Percentiles rank a stretch among this genome's conserved stretches.
These are phyloP conservation scores for Sebastes nivosus DNA, from an alignment of 2,797 vertebrate genomes.

Conservation along the genomic window DNA sequence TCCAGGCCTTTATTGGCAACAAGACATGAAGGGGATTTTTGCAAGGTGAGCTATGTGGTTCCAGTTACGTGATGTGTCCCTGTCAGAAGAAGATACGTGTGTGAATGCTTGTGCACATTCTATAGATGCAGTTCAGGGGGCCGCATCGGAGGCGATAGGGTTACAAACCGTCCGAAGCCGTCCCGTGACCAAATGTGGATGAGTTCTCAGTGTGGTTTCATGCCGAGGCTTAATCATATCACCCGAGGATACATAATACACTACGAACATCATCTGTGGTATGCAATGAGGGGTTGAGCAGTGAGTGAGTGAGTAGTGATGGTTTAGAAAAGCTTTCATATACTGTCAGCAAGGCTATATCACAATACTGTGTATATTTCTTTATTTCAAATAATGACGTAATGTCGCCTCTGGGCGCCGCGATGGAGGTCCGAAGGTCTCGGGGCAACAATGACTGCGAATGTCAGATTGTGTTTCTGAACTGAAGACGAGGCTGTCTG, in stretches of 20 bases:
- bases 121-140: conserved; percentile 7
- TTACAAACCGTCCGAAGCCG: conserved; percentile 40
- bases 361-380: not conserved
- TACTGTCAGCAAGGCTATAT: not conserved
- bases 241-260: conserved; percentile 39
- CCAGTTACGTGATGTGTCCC: not conserved
- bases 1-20: conserved; percentile 20
- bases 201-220: conserved; percentile 34
- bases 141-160: conserved; percentile 15
- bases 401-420: not conserved
- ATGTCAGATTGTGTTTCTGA: conserved; percentile 37
- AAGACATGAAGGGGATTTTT: conserved; percentile 32
- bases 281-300: conserved; percentile 4
- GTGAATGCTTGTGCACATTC: conserved; percentile 34
- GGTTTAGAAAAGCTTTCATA: not conserved
- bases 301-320: not conserved
- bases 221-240: conserved; percentile 39
- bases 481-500: not conserved
- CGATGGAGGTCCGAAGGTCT: conserved; percentile 4
- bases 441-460: not conserved
- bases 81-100: conserved; percentile 2
- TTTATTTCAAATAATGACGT: conserved; percentile 4
- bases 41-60: conserved; percentile 10
- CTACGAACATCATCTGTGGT: conserved; percentile 1
- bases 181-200: conserved; percentile 59